Percentiles rank a stretch among this genome's conserved stretches.
Conservation (phyloP, 2,888 invertebrate species). For the Gymnocheta viridis region DNA sequence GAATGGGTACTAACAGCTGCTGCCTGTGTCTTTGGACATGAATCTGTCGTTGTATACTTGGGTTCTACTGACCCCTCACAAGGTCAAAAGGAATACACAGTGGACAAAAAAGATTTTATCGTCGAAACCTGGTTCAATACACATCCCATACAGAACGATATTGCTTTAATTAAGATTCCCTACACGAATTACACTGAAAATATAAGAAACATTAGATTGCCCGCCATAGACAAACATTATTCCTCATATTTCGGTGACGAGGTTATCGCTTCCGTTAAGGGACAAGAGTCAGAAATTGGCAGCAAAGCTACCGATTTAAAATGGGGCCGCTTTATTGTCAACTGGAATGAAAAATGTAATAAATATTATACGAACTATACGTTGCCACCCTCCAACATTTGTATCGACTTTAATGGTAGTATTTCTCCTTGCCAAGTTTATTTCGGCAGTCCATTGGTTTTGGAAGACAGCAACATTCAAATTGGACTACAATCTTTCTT, state of each 20-base stretch:
- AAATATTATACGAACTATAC: neutral
- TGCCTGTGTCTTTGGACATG: neutral
- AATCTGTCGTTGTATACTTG: neutral
- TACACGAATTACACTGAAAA: neutral
- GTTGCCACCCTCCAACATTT: neutral
- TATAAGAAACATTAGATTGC: neutral
- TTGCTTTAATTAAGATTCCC: neutral
- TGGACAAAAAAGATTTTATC: neutral
- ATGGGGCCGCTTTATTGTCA: neutral
- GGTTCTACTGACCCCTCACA: neutral
- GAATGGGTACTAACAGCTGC: neutral
- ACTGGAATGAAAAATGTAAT: neutral
- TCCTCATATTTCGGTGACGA: neutral
- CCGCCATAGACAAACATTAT: neutral
- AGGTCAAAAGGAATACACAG: neutral
- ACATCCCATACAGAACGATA: neutral
- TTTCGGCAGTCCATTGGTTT: neutral
- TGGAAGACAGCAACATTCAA: neutral
- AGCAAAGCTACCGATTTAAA: neutral
- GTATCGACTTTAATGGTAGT: neutral
- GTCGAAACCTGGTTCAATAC: too few relatives aligned
- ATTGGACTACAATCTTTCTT: neutral
- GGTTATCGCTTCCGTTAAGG: neutral
- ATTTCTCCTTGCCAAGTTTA: neutral
- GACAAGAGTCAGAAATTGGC: neutral